Conservation (phyloP, 2,113 vertebrate genomes). For the Nycticebus coucang region DNA sequence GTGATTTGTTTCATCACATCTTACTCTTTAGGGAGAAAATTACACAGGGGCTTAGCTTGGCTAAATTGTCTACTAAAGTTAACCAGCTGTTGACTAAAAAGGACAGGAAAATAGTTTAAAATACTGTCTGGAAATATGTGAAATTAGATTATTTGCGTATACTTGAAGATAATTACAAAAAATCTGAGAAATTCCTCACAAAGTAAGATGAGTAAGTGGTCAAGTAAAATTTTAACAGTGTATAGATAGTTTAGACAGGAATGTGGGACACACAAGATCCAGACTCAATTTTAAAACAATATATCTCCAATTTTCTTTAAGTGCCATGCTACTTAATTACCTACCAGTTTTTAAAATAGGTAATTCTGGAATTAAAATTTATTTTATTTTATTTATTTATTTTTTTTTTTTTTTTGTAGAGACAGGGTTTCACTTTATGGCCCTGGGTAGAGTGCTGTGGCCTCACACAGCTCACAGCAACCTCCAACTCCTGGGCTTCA, state of each 20-base stretch:
- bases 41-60: slow-evolving; percentile 45
- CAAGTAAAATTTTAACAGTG: slow-evolving; percentile 59
- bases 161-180: slow-evolving; percentile 62
- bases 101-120: not conserved
- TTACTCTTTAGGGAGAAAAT: slow-evolving; percentile 21
- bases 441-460: too few species aligned
- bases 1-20: slow-evolving; percentile 61
- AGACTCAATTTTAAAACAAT: slow-evolving; percentile 24
- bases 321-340: slow-evolving; percentile 31
- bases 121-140: slow-evolving; percentile 44
- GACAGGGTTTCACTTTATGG: too few species aligned
- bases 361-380: not conserved
- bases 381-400: too few species aligned
- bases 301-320: not conserved
- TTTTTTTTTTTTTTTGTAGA: too few species aligned
- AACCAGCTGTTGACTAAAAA: slow-evolving; percentile 52
- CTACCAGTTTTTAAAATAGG: slow-evolving; percentile 30
- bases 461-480: too few species aligned
- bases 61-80: slow-evolving; percentile 41
- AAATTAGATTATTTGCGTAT: slow-evolving; percentile 66
- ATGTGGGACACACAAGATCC: not conserved
- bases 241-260: not conserved
- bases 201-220: not conserved
- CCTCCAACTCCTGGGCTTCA: too few species aligned
- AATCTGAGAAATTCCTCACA: slow-evolving; percentile 49